Evolutionary conservation across 2,888 invertebrate genomes (phyloP).

Genomic region (Callosobruchus maculatus): DNA sequence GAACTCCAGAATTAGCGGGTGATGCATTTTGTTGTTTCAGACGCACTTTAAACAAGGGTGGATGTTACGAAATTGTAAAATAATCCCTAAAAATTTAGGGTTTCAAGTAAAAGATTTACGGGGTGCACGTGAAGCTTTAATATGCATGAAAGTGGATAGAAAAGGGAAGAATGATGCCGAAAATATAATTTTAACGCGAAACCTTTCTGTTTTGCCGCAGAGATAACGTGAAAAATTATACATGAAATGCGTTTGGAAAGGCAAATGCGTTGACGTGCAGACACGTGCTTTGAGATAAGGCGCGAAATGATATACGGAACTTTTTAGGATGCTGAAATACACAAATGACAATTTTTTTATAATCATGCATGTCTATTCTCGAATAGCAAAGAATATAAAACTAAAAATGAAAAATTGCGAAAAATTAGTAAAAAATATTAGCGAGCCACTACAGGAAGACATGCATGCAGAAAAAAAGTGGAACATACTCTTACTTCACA

Average conservation of each 20-base stretch:
- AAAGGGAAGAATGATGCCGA: not conserved
- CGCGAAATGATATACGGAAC: not conserved
- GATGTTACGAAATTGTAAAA: slow-evolving; percentile 8
- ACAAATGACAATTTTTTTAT: too few relatives aligned
- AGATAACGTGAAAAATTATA: not conserved
- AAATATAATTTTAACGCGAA: not conserved
- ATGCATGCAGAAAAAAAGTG: too few relatives aligned
- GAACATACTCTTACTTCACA: too few relatives aligned
- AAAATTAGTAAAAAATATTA: too few relatives aligned
- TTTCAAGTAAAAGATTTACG: not conserved
- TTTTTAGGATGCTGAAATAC: too few relatives aligned
- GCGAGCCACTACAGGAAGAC: too few relatives aligned
- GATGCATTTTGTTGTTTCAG: slow-evolving; percentile 15
- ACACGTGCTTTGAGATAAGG: not conserved
- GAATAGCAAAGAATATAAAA: too few relatives aligned
- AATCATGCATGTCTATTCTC: too few relatives aligned
- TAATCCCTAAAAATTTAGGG: slow-evolving; percentile 10
- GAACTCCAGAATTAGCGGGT: not conserved
- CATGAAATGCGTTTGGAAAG: not conserved
- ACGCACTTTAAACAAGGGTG: slow-evolving; percentile 11
- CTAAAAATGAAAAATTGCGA: too few relatives aligned
- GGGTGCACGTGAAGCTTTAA: not conserved
- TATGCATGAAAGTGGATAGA: not conserved
- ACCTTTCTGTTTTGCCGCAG: not conserved
- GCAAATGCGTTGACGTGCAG: not conserved